These are phyloP conservation scores for Catocala sponsa DNA, from an alignment of 2,888 invertebrate species.

Conservation along the genomic window DNA sequence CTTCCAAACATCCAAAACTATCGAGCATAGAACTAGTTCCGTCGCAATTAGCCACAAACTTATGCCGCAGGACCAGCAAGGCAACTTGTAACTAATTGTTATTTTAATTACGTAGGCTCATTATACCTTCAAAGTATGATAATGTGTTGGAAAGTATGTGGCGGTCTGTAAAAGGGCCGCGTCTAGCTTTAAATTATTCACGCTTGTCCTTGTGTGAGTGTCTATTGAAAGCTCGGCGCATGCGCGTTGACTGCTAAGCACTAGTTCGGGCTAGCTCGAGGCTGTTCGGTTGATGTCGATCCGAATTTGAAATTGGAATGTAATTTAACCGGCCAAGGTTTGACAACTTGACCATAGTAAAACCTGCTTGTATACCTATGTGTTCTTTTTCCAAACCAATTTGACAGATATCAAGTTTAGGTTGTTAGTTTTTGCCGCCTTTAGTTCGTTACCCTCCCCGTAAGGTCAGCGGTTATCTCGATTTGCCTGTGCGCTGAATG, in stretches of 20 bases:
- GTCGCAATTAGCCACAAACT: too few species aligned
- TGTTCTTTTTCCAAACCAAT: too few species aligned
- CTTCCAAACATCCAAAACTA: too few species aligned
- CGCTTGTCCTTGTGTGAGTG: conserved; percentile 33
- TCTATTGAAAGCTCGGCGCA: conserved; percentile 37
- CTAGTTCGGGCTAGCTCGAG: conserved; percentile 7
- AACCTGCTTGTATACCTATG: too few species aligned
- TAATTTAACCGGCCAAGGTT: conserved; percentile 1
- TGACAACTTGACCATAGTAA: conserved; percentile 8
- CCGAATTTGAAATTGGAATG: conserved; percentile 4
- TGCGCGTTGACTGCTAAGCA: conserved; percentile 40
- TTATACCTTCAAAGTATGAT: conserved; percentile 9
- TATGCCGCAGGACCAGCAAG: too few species aligned
- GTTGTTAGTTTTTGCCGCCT: too few species aligned
- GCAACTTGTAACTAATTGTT: not conserved
- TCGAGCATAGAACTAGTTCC: too few species aligned
- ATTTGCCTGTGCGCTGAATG: too few species aligned
- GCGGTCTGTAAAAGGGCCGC: conserved; percentile 31
- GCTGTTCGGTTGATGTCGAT: not conserved
- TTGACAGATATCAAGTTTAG: too few species aligned
- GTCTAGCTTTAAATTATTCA: conserved; percentile 48
- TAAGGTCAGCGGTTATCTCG: too few species aligned
- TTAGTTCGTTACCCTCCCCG: too few species aligned
- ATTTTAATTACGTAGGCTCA: conserved; percentile 9
- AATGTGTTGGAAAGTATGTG: conserved; percentile 35